Evolutionary conservation across 2,113 vertebrate species (phyloP).

Genomic region (Oncorhynchus mykiss): DNA sequence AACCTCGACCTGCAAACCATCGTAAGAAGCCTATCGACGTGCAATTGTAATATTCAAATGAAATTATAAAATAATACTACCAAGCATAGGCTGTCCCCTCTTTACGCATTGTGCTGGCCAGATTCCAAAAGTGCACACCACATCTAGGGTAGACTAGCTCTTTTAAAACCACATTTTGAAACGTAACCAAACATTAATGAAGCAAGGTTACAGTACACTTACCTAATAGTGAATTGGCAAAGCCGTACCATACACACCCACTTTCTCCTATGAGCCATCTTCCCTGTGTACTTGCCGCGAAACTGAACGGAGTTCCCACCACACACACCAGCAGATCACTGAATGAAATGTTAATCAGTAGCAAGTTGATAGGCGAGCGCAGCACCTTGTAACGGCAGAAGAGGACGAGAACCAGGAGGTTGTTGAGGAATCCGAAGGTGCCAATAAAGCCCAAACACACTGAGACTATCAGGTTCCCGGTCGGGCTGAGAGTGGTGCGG

Average conservation of each 20-base stretch:
- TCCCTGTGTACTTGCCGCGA: conserved; percentile 78
- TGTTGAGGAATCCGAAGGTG: conserved; percentile 73
- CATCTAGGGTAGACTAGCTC: background rate
- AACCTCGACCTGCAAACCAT: too few relatives aligned
- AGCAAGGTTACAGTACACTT: conserved; percentile 47
- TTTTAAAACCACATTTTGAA: background rate
- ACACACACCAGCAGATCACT: conserved; percentile 83
- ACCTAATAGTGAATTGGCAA: conserved; percentile 81
- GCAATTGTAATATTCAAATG: background rate
- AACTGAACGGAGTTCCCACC: conserved; percentile 82
- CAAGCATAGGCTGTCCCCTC: too few relatives aligned
- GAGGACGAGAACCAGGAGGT: conserved; percentile 77
- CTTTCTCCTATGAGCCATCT: conserved; percentile 75
- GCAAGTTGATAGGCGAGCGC: conserved; percentile 82
- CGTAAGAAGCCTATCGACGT: background rate
- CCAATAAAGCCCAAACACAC: conserved; percentile 75
- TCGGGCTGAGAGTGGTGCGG: conserved; percentile 66
- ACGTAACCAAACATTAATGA: background rate
- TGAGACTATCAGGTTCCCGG: conserved; percentile 73
- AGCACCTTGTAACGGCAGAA: conserved; percentile 77
- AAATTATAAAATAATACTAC: too few relatives aligned
- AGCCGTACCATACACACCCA: conserved; percentile 84
- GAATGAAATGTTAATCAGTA: conserved; percentile 80
- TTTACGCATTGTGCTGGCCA: background rate
- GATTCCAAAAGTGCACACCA: background rate